phyloP scores from a whole-genome alignment of 2,113 vertebrate genomes.

The Prionailurus viverrinus region DNA sequence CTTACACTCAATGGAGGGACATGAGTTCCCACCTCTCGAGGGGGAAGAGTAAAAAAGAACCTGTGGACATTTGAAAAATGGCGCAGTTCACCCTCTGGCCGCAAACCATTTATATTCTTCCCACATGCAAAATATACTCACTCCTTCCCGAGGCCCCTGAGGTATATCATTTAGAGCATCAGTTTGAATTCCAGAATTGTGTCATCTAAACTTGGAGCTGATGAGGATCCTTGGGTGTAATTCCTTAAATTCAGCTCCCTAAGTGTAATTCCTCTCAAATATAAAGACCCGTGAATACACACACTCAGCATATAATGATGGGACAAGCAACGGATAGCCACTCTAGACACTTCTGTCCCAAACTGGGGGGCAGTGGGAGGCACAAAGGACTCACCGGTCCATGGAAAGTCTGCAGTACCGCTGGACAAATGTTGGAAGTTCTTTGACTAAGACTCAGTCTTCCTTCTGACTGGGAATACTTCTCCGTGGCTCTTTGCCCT shows the following conservation, averaged over 20 bases:
- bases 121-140: background rate
- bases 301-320: too few relatives aligned
- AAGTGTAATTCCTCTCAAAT: background rate
- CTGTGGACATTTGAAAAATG: background rate
- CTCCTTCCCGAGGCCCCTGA: background rate
- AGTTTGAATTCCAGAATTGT: background rate
- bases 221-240: background rate
- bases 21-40: background rate
- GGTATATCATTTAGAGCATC: background rate
- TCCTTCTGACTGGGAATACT: background rate
- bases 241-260: background rate
- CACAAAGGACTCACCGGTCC: background rate
- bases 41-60: background rate
- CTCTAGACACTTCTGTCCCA: background rate
- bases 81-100: background rate
- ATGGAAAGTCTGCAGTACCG: background rate
- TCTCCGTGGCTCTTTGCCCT: background rate
- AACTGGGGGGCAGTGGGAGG: background rate
- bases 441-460: constrained; percentile 10
- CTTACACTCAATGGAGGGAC: background rate
- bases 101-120: background rate
- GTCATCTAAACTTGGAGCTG: background rate
- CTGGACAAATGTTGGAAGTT: background rate
- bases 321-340: background rate
- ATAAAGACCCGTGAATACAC: background rate